Evolutionary conservation across 2,888 invertebrate species (phyloP).

Genomic region (Rotaria socialis): DNA sequence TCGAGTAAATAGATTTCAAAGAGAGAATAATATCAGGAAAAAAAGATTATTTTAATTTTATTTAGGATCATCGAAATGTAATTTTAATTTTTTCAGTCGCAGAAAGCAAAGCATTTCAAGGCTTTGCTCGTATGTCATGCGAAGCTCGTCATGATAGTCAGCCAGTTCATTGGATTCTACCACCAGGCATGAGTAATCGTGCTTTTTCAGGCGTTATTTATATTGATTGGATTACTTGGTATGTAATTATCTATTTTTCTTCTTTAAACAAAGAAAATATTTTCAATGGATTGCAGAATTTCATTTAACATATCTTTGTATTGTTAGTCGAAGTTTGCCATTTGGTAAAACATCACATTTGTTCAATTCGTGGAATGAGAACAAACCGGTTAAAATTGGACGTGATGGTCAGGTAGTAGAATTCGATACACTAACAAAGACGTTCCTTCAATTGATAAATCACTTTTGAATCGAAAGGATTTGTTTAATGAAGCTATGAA

Average conservation of each 20-base stretch:
- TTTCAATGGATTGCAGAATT: too few relatives aligned
- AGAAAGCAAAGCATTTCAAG: constrained; percentile 80
- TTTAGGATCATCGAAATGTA: constrained; percentile 79
- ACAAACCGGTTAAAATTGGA: constrained; percentile 97
- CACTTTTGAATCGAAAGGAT: neutral
- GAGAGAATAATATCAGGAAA: neutral
- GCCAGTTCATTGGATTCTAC: constrained; percentile 84
- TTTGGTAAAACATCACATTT: constrained; percentile 85
- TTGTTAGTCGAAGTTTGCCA: constrained; percentile 72
- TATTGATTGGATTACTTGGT: constrained; percentile 88
- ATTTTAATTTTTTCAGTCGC: constrained; percentile 92
- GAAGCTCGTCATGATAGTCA: constrained; percentile 84
- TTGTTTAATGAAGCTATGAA: too few relatives aligned
- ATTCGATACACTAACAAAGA: too few relatives aligned
- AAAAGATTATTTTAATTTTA: constrained; percentile 37
- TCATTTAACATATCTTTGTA: neutral
- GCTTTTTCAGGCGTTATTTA: constrained; percentile 91
- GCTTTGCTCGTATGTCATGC: constrained; percentile 82
- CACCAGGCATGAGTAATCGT: constrained; percentile 83
- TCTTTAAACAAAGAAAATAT: too few relatives aligned
- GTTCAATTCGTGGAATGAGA: constrained; percentile 95
- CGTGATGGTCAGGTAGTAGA: constrained; percentile 73
- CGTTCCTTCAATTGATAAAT: neutral
- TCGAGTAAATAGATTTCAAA: constrained; percentile 59
- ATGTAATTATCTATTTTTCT: neutral